Conservation (phyloP, 2,113 vertebrate genomes). For the Bubalus kerabau region DNA sequence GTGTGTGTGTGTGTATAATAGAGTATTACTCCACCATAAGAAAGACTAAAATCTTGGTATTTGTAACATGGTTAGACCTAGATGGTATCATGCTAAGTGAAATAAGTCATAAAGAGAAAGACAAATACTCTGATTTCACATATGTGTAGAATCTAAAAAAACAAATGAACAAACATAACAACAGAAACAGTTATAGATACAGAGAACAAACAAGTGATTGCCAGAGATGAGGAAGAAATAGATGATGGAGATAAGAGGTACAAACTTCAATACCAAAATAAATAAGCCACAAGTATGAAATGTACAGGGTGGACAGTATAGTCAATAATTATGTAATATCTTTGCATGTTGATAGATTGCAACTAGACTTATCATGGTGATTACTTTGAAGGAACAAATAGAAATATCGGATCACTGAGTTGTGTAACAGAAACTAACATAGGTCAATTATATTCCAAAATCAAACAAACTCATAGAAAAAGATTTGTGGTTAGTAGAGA, state of each 20-base stretch:
- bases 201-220: background rate
- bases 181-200: background rate
- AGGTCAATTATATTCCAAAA: background rate
- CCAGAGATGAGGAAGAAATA: background rate
- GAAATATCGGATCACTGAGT: background rate
- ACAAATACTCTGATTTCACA: background rate
- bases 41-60: background rate
- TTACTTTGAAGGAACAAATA: background rate
- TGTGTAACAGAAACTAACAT: background rate
- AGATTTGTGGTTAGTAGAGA: background rate
- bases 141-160: background rate
- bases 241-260: background rate
- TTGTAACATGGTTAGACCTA: background rate
- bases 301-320: background rate
- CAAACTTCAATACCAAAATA: background rate
- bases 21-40: too few relatives aligned
- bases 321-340: background rate
- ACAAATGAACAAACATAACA: background rate
- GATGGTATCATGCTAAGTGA: background rate
- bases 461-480: background rate
- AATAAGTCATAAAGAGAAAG: background rate
- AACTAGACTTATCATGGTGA: background rate
- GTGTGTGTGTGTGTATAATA: fast-evolving
- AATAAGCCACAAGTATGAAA: background rate
- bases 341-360: background rate